Conservation (phyloP, 2,113 vertebrate genomes). For the Muntiacus reevesi region DNA sequence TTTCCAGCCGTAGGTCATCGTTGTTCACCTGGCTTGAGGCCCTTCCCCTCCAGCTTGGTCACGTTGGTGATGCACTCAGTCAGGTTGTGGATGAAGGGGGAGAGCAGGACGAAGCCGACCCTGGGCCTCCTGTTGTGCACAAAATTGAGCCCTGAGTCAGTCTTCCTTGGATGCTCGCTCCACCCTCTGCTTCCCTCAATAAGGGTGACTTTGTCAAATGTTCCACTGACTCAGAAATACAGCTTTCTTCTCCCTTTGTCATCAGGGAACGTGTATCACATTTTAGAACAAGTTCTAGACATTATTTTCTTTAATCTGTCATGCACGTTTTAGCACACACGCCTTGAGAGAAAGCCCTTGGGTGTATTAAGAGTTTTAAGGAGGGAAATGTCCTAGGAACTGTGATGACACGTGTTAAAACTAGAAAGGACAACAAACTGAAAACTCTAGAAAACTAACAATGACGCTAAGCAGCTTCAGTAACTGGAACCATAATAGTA, state of each 20-base stretch:
- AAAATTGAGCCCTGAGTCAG: background rate
- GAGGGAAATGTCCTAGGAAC: background rate
- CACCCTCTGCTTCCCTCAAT: background rate
- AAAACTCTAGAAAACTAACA: background rate
- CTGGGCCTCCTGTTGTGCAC: background rate
- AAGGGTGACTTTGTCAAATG: background rate
- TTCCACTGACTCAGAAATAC: background rate
- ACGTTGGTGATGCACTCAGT: background rate
- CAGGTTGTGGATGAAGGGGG: background rate
- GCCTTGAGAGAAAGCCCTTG: background rate
- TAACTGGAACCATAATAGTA: background rate
- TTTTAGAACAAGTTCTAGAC: constrained; percentile 45
- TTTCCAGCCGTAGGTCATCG: background rate
- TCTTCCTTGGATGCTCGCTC: background rate
- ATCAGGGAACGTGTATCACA: background rate
- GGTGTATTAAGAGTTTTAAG: background rate
- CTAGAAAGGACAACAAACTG: background rate
- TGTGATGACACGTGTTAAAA: background rate
- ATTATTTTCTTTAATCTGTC: constrained; percentile 2
- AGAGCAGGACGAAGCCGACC: background rate
- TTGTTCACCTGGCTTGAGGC: background rate
- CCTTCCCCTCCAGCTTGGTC: background rate
- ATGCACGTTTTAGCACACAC: background rate
- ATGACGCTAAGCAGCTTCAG: background rate
- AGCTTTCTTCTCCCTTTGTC: background rate